Conservation (phyloP, 1,140 invertebrate species). For the Bacillus rossius region DNA sequence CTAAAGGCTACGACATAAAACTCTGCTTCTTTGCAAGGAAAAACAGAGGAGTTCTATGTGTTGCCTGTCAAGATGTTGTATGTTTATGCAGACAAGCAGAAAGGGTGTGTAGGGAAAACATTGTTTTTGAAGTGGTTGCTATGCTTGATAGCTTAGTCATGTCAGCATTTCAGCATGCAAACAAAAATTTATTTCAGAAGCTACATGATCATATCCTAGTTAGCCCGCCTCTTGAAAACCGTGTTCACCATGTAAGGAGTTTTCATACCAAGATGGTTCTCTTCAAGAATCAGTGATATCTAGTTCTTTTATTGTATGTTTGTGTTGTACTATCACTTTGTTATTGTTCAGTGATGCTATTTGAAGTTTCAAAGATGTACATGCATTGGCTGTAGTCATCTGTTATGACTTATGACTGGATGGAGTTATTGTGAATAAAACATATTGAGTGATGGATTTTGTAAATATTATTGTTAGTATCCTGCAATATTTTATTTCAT, state of each 20-base stretch:
- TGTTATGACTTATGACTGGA: too few species aligned
- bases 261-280: too few species aligned
- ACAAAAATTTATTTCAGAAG: not conserved
- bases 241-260: not conserved
- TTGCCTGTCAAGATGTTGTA: slow-evolving; percentile 1
- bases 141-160: not conserved
- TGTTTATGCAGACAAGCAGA: slow-evolving; percentile 1
- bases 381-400: too few species aligned
- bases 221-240: not conserved
- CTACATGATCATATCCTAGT: not conserved
- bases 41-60: not conserved
- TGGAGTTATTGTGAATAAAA: too few species aligned
- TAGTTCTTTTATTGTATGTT: too few species aligned
- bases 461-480: too few species aligned
- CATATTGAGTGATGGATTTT: too few species aligned
- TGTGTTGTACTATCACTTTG: too few species aligned
- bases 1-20: not conserved
- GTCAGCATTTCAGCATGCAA: not conserved
- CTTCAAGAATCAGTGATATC: too few species aligned
- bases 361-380: too few species aligned
- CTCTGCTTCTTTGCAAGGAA: not conserved
- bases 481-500: too few species aligned
- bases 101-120: not conserved
- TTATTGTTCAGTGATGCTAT: too few species aligned
- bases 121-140: not conserved